A percentile compares a stretch with the other conserved stretches of the same genome.
Evolutionary conservation across 2,797 vertebrate genomes (phyloP).

Genomic region (Pseudochirops cupreus): DNA sequence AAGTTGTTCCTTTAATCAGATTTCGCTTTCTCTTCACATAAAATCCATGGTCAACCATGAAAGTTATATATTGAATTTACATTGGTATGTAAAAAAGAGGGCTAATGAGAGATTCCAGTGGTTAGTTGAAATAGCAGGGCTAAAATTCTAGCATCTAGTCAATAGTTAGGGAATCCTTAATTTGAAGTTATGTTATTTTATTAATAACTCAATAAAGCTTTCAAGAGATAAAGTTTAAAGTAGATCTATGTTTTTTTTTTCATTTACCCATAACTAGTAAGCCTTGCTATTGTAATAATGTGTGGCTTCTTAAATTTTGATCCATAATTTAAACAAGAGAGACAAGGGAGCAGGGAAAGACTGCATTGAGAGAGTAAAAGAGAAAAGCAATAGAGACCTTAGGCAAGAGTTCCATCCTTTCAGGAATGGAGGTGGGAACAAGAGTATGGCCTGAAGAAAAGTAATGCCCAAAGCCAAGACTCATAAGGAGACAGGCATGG

Average conservation of each 20-base stretch:
- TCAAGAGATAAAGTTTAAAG: background rate
- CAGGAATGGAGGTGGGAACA: background rate
- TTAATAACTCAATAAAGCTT: background rate
- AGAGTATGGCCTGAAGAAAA: background rate
- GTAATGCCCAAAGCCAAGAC: background rate
- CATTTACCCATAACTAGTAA: background rate
- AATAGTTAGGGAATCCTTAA: background rate
- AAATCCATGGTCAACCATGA: background rate
- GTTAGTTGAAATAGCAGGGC: background rate
- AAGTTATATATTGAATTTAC: background rate
- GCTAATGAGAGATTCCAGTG: background rate
- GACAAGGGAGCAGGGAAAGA: background rate
- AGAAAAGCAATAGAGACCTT: background rate
- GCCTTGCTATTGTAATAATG: background rate
- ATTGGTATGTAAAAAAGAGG: background rate
- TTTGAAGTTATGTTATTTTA: background rate
- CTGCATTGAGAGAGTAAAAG: background rate
- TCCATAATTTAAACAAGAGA: background rate
- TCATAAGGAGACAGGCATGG: background rate
- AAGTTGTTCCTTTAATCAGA: background rate
- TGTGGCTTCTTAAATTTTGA: background rate
- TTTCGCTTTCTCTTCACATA: background rate
- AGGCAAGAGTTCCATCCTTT: background rate
- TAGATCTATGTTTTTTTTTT: background rate
- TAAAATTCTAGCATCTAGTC: background rate